Conservation (phyloP, 2,113 vertebrate species). For the Crotophaga sulcirostris region DNA sequence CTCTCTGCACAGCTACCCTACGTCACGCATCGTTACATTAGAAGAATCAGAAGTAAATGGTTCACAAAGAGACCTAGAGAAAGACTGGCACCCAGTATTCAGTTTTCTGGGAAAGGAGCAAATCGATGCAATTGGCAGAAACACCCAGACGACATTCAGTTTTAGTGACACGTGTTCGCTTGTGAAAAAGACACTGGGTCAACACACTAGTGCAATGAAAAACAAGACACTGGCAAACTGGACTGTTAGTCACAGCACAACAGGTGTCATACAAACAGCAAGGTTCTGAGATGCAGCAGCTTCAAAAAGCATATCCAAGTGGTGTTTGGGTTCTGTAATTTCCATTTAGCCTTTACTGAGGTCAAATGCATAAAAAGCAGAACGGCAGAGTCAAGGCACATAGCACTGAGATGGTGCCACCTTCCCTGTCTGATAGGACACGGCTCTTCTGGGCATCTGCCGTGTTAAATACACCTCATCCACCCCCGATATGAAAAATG, state of each 20-base stretch:
- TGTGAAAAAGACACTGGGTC: neutral
- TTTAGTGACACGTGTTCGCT: fast-evolving
- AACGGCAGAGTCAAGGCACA: fast-evolving
- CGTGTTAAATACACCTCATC: fast-evolving
- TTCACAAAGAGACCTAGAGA: neutral
- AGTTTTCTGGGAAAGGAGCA: neutral
- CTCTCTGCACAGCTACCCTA: neutral
- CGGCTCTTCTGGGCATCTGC: neutral
- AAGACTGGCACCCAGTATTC: neutral
- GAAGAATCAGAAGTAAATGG: neutral
- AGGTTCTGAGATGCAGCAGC: neutral
- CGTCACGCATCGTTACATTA: neutral
- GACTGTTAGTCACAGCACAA: fast-evolving
- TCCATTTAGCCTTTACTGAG: neutral
- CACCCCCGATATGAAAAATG: fast-evolving
- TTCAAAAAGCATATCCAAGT: neutral
- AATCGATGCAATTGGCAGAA: neutral
- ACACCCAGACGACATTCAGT: no score
- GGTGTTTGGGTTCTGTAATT: neutral
- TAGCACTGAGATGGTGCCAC: neutral
- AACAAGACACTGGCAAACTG: neutral
- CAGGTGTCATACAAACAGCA: neutral
- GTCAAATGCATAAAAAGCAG: neutral
- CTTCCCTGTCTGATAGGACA: neutral
- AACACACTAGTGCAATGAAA: neutral